Conservation (phyloP, 2,888 invertebrate species). For the Metalampra italica region DNA sequence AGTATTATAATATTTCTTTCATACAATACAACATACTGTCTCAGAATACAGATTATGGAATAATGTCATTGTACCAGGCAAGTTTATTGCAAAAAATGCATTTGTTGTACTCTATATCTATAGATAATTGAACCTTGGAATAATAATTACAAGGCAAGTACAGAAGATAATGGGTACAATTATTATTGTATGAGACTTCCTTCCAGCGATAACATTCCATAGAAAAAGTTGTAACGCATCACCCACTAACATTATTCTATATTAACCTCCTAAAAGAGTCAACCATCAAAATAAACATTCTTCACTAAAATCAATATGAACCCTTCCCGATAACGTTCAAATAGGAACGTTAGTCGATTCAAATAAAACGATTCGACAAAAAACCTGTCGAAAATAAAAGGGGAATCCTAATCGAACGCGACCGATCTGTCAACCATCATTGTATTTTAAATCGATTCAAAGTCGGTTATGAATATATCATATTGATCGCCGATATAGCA, state of each 20-base stretch:
- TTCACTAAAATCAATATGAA: conserved; percentile 70
- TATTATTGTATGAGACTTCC: conserved; percentile 4
- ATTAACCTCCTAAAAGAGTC: conserved; percentile 43
- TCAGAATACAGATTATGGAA: too few species aligned
- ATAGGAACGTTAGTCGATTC: conserved; percentile 58
- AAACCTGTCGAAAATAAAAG: conserved; percentile 31
- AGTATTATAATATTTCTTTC: too few species aligned
- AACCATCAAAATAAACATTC: conserved; percentile 65
- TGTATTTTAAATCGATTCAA: conserved; percentile 48
- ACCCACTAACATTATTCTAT: conserved; percentile 22
- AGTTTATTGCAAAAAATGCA: conserved; percentile 1
- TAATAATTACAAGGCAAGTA: conserved; percentile 5
- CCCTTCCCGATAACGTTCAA: conserved; percentile 66
- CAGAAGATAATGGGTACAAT: conserved; percentile 4
- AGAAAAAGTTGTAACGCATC: not conserved
- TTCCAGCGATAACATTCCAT: conserved; percentile 4
- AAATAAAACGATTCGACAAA: conserved; percentile 53
- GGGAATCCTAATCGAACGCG: conserved; percentile 47
- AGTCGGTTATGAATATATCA: conserved; percentile 46
- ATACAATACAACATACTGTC: too few species aligned
- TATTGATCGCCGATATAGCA: conserved; percentile 11
- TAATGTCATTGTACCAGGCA: not conserved
- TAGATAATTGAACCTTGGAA: conserved; percentile 5
- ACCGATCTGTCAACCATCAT: conserved; percentile 69
- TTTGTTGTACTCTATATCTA: not conserved